phyloP scores from a whole-genome alignment of 2,113 vertebrate species.

The Psettodes erumei region DNA sequence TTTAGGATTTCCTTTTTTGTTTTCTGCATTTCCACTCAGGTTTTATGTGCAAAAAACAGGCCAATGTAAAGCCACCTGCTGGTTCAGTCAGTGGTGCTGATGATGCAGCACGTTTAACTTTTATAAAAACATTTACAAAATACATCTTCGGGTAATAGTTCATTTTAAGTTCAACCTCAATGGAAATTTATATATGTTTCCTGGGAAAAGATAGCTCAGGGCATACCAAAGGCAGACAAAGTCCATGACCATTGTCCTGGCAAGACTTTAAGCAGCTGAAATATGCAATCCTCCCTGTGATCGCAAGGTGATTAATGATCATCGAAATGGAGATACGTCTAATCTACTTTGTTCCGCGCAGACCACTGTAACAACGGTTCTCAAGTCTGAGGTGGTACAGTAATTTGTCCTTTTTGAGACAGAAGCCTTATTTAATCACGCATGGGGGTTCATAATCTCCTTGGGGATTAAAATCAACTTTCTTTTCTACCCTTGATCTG shows the following conservation, averaged over 20 bases:
- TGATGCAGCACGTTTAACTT: neutral
- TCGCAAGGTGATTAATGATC: constrained; percentile 50
- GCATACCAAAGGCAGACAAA: constrained; percentile 38
- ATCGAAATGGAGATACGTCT: constrained; percentile 54
- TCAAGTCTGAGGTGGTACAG: constrained; percentile 72
- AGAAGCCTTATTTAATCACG: constrained; percentile 74
- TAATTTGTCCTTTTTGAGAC: constrained; percentile 71
- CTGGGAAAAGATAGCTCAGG: constrained; percentile 47
- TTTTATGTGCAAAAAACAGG: neutral
- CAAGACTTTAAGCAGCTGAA: constrained; percentile 54
- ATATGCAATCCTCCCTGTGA: constrained; percentile 56
- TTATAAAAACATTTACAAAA: neutral
- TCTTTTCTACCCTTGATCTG: constrained; percentile 73
- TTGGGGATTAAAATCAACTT: constrained; percentile 75
- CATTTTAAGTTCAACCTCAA: neutral
- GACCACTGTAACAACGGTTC: constrained; percentile 70
- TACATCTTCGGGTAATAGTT: neutral
- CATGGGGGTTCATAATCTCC: constrained; percentile 75
- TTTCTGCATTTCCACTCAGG: neutral
- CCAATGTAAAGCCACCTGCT: neutral
- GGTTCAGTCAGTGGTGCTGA: neutral
- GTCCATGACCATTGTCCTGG: constrained; percentile 33
- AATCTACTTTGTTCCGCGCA: constrained; percentile 65
- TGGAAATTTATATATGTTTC: constrained; percentile 25
- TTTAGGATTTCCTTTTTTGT: neutral